These are phyloP conservation scores for Seira musarum DNA, from an alignment of 2,888 invertebrate species.

Conservation along the genomic window DNA sequence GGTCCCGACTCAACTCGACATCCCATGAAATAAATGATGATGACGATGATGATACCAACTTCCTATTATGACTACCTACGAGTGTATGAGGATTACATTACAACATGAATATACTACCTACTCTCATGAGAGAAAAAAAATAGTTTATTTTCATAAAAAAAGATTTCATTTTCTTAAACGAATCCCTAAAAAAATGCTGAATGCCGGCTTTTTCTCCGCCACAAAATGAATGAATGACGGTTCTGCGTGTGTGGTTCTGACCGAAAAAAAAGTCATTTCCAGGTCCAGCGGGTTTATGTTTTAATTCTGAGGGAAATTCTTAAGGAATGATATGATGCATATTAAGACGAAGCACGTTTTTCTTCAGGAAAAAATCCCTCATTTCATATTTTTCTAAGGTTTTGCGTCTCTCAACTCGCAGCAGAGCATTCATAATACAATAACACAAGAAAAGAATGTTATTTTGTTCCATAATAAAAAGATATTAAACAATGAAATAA, in stretches of 20 bases:
- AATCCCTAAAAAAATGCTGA: neutral
- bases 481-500: too few species aligned
- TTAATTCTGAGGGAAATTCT: too few species aligned
- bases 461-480: too few species aligned
- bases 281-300: neutral
- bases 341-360: neutral
- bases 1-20: neutral
- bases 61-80: neutral
- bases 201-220: neutral
- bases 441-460: too few species aligned
- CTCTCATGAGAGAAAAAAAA: neutral
- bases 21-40: too few species aligned
- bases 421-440: neutral
- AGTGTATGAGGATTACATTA: neutral
- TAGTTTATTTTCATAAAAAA: neutral
- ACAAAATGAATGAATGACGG: too few species aligned
- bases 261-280: slow-evolving; percentile 4
- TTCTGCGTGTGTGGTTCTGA: too few species aligned
- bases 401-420: neutral
- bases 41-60: too few species aligned
- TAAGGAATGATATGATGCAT: too few species aligned
- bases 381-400: neutral
- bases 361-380: neutral
- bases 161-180: neutral
- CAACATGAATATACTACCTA: neutral